Conservation (phyloP, 1,140 invertebrate species). For the Drosophila tani region DNA sequence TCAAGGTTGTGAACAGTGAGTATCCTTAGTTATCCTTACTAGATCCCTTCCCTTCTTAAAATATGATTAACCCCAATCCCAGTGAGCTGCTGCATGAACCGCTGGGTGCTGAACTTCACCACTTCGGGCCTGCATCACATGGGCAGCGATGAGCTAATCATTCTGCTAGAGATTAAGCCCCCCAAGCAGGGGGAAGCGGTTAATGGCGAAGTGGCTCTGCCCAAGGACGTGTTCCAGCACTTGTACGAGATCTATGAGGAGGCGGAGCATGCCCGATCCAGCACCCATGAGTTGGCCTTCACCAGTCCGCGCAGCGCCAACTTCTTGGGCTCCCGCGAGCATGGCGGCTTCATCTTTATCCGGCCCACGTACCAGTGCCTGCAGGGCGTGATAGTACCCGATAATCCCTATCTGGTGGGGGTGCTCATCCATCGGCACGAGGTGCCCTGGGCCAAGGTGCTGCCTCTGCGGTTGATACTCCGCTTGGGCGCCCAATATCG, state of each 20-base stretch:
- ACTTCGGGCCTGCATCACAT: conserved; percentile 92
- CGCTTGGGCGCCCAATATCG: conserved; percentile 94
- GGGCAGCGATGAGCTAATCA: conserved; percentile 94
- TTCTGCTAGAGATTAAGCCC: conserved; percentile 91
- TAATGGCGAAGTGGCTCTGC: conserved; percentile 87
- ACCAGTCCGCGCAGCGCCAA: conserved; percentile 87
- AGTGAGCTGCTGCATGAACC: conserved; percentile 94
- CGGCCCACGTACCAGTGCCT: conserved; percentile 93
- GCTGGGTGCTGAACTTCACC: conserved; percentile 92
- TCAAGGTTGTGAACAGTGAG: conserved; percentile 92
- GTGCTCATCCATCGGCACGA: conserved; percentile 95
- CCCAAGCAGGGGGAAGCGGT: conserved; percentile 25
- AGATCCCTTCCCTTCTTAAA: conserved; percentile 17
- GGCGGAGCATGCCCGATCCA: conserved; percentile 90
- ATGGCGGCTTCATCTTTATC: conserved; percentile 94
- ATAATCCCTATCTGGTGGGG: conserved; percentile 92
- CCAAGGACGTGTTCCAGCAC: conserved; percentile 92
- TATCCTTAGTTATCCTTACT: not conserved
- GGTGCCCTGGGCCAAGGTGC: conserved; percentile 94
- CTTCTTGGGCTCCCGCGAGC: conserved; percentile 92
- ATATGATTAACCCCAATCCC: conserved; percentile 56
- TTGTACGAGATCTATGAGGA: conserved; percentile 91
- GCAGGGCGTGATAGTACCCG: conserved; percentile 91
- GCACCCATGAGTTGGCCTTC: conserved; percentile 90
- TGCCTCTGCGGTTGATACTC: conserved; percentile 87